Evolutionary conservation across 2,113 vertebrate genomes (phyloP), one percentile per base, ranked within the genome.

Genomic region (Amphilophus citrinellus): DNA sequence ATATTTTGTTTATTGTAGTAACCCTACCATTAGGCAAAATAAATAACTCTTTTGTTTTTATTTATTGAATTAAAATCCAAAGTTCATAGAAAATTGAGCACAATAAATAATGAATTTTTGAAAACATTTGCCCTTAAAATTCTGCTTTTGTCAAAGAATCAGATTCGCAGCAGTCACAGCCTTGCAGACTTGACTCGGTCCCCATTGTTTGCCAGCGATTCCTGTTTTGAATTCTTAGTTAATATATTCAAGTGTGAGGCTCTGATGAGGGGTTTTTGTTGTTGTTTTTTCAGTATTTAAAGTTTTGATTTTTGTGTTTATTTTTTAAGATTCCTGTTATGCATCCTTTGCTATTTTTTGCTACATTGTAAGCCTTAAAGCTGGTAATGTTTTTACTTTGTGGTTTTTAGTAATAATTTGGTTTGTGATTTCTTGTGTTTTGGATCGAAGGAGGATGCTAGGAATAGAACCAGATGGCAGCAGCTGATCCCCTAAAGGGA

Each of bases 221-320:
- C 14, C 0, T 50, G 47, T 66, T 50, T 71, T 30, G 0, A 30
- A 71, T 1, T 30, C 42, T 2, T 68, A 27, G 27, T 68, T 68
- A 5, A 44, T 44, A 44, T 11, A 44, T 44, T 39, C 8, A 39
- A 39, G 39, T 39, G 8, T 39, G 39, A 44, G 10, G 10, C 11
- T 44, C 42, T 44, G 10, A 11, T 3, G 10, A 11, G 9, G 35
- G 35, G 7, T 17, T 47, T 71, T 20, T 47, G 27, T 30, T 0
- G 9, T 9, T 30, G 50, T 71, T 71, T 50, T 11, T 11, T 50
- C 10, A 7, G 63, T 44, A 22, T 47, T 39, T 0, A 17, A 68
- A 27, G 22, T 44, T 22, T 30, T 27, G 15, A 20, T 71, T 50
- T 50, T 50, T 30, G 0, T 18, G 22, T 2, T 68, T 47, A 50